Evolutionary conservation across 1,140 invertebrate species (phyloP).

Genomic region (Heliconius melpomene): DNA sequence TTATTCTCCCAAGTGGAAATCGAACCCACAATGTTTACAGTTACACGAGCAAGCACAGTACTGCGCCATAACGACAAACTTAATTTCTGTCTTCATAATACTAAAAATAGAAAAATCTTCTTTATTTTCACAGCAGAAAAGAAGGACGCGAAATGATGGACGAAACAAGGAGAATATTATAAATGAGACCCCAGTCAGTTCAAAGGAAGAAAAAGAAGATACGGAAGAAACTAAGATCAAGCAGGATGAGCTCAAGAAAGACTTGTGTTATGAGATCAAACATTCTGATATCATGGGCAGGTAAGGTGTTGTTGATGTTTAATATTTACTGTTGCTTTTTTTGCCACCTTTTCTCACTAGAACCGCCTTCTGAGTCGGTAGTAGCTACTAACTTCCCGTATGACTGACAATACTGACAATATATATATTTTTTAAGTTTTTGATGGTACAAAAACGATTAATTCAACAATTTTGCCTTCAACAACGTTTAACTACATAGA

Average conservation of each 20-base stretch:
- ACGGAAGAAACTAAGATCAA: slow-evolving; percentile 36
- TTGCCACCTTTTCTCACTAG: no score
- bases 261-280: slow-evolving; percentile 75
- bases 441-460: no score
- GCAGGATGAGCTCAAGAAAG: slow-evolving; percentile 37
- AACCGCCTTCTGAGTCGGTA: no score
- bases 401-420: no score
- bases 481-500: background rate
- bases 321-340: no score
- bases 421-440: no score
- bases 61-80: no score
- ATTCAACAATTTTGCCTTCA: no score
- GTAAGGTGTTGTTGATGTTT: slow-evolving; percentile 42
- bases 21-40: no score
- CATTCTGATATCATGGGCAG: slow-evolving; percentile 81
- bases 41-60: no score
- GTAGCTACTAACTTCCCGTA: no score
- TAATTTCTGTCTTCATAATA: background rate
- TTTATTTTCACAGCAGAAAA: slow-evolving; percentile 70
- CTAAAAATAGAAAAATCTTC: background rate
- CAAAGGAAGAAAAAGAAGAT: slow-evolving; percentile 40
- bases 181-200: slow-evolving; percentile 41
- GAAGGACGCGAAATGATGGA: slow-evolving; percentile 57
- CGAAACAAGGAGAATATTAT: slow-evolving; percentile 70
- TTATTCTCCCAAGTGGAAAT: no score